Evolutionary conservation across 1,140 invertebrate genomes (phyloP), one percentile per base, ranked within the genome.

Genomic region (Pseudomyrmex flavicornis): DNA sequence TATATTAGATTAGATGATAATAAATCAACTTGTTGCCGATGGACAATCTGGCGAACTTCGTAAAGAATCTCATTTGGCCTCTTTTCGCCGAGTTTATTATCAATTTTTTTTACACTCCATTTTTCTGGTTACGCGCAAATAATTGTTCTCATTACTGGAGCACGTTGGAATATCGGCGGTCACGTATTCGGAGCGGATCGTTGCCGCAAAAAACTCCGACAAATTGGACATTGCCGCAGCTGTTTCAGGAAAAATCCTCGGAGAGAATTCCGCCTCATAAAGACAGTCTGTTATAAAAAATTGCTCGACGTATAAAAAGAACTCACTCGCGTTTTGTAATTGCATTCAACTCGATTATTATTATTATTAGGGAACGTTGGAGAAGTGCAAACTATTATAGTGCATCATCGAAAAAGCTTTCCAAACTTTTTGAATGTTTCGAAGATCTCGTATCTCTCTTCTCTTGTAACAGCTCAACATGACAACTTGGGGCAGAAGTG

Each of bases 61-160:
- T 15, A 13, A 13, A 56, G 4, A 20, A 17, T 20, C 12, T 17
- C 22, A 17, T 26, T 20, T 5, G 22, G 17, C 7, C 15, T n/a
- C 12, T 63, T 2, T 63, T 63, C 54, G 20, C 10, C 46, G 3
- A 22, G 52, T 66, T 77, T 58, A 79, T 84, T 74, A 69, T 73
- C 46, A 68, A 68, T 84, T 50, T 35, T 35, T 35, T 79, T 86
- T 54, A 48, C 52, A 15, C 0, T 2, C 20, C 35, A 77, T 73
- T 74, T 52, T 80, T 48, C 26, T 69, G 17, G 13, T 9, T 56
- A 12, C 12, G 5, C 46, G 12, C 7, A 48, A 61, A 54, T 86
- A 85, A 84, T 86, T 50, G 13, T 26, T 22, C 69, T 85, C 75
- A 62, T 84, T 85, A 80, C 46, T 15, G 22, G 17, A 8, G 46